Evolutionary conservation across 2,888 invertebrate genomes (phyloP).

Genomic region (Melanotus villosus): DNA sequence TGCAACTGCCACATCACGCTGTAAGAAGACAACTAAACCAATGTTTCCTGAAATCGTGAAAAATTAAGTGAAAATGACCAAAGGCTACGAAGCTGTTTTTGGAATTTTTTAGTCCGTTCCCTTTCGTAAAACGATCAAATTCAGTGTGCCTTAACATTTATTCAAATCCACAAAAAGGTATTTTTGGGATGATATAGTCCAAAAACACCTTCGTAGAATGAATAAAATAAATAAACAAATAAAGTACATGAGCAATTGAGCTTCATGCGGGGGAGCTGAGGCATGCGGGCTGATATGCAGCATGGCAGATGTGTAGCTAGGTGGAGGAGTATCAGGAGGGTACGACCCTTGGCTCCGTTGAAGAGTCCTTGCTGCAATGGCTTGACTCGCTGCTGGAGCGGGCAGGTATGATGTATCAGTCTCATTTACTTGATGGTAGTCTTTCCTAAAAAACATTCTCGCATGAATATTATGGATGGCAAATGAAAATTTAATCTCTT

Average conservation of each 20-base stretch:
- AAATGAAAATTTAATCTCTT: conserved; percentile 53
- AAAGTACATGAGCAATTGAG: conserved; percentile 64
- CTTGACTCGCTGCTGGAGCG: conserved; percentile 73
- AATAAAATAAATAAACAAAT: conserved; percentile 48
- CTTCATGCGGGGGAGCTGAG: conserved; percentile 68
- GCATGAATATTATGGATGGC: too few species aligned
- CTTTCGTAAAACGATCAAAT: too few species aligned
- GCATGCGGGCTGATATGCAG: conserved; percentile 67
- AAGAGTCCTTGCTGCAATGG: conserved; percentile 75
- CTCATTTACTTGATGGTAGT: conserved; percentile 87
- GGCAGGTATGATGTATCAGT: conserved; percentile 85
- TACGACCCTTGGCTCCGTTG: conserved; percentile 81
- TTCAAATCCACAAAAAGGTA: neutral
- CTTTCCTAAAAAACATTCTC: conserved; percentile 78
- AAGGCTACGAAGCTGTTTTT: neutral
- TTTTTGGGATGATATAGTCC: too few species aligned
- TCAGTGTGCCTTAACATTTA: too few species aligned
- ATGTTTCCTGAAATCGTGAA: neutral
- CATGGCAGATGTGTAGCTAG: conserved; percentile 75
- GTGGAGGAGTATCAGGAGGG: conserved; percentile 72
- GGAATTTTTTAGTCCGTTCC: too few species aligned
- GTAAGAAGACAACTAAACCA: conserved; percentile 4
- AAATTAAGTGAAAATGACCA: neutral
- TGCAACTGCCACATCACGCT: conserved; percentile 16
- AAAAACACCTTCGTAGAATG: conserved; percentile 23